Base-by-base conservation (phyloP, 2,113 vertebrate species). In the Collichthys lucidus region DNA sequence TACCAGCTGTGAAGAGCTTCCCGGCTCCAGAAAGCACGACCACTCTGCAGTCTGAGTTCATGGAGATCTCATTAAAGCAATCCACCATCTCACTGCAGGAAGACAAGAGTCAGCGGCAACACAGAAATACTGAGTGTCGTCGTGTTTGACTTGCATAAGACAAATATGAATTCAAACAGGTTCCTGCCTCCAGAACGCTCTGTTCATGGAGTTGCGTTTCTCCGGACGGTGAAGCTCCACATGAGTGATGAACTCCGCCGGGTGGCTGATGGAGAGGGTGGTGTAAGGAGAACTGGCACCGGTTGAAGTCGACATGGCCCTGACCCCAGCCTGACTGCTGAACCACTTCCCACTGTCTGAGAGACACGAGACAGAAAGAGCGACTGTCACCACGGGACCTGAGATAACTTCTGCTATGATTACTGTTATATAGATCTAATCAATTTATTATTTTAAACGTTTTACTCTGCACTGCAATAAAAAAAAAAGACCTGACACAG, bases 171-270 rank as follows among this genome's bases (percentile, higher is more conserved):
- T 3, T 15, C 11, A 29, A 67, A 31, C 5, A 3, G 47, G 0
- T 46, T n/a, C 79, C 1, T 84, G 94, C 97, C 97, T 97, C 97
- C 97, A 98, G 89, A 97, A 97, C 0, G 94, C 95, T 24, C 50
- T 88, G 87, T 96, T 97, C 96, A 98, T 97, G 79, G 96, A 96
- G 0, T 98, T 98, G 80, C 94, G 94, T 88, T 97, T 98, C 35
- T 96, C 93, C 0, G 97, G 97, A 0, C 97, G 93, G 89, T 97
- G 90, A 2, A 98, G 63, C 87, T 97, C 93, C 17, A 98, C 96
- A 0, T 98, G 97, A 9, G 96, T 94, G 84, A 98, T 17, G 11
- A 92, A 88, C 4, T 92, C 84, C 4, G 86, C 70, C 0, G 89
- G 93, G 0, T 56, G 77, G 1, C 86, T 96, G 91, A 98, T 80